Evolutionary conservation across 2,888 invertebrate genomes (phyloP), one percentile per base, ranked within the genome.

Genomic region (Micoletzkya japonica): DNA sequence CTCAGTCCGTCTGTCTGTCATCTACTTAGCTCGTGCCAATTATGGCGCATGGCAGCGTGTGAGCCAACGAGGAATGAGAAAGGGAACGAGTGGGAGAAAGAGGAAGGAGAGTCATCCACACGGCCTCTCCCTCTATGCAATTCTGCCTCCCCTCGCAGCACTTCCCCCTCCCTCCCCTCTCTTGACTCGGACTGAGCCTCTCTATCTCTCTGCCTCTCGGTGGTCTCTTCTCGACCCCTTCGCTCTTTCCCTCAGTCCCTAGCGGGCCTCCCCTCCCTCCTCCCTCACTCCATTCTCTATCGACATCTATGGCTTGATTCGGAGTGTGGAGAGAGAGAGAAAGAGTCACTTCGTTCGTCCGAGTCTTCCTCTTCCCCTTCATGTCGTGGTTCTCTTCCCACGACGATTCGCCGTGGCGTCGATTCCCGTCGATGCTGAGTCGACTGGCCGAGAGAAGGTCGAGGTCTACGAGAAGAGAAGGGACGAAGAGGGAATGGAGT

Each of bases 361-460:
- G 4, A 24, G n/a, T 50, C 50, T 20, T 7, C 50, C 39, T 39
- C 39, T 17, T 39, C 58, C 17, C n/a, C 49, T 28, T 28, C 63
- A 49, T 58, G 52, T 67, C 71, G 26, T 52, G 71, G 34, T 64
- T 69, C 32, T 60, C 72, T 26, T 64, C 64, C 1, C 52, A 58
- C 34, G 69, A 69, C 36, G 58, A 58, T 49, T 68, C 68, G 34
- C 74, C 74, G 1, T 74, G 74, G 74, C 71, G 70, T 14, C 61
- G 74, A 1, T 74, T 74, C 54, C 74, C 74, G 17, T 28, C 66
- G 26, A 74, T 74, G 74, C 67, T 73, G 59, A 20, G 56, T 30
- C 70, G 72, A 6, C 57, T 70, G 20, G 44, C 39, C 17, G 58
- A 28, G 32, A 57, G 39, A 24, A 37, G 59, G 28, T 24, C 58